phyloP scores from a whole-genome alignment of 2,797 vertebrate genomes.

The Peromyscus attwateri region DNA sequence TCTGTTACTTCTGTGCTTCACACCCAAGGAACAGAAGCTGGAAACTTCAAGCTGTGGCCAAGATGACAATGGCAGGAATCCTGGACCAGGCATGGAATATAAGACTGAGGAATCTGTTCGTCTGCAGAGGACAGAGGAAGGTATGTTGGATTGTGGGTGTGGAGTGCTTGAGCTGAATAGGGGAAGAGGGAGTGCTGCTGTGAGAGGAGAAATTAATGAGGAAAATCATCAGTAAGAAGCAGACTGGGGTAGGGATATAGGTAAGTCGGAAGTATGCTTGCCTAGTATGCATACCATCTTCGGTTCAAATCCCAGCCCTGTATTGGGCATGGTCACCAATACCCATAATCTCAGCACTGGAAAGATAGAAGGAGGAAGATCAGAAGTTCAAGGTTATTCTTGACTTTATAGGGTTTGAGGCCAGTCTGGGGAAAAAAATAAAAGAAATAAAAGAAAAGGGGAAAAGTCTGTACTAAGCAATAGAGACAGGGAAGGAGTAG shows the following conservation, averaged over 20 bases:
- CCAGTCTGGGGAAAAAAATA: neutral
- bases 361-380: neutral
- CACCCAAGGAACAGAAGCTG: neutral
- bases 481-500: neutral
- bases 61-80: neutral
- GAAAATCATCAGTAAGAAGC: neutral
- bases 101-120: neutral
- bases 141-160: too few species aligned
- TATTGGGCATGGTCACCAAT: neutral
- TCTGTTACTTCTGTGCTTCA: neutral
- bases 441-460: neutral
- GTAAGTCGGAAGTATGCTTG: neutral
- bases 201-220: neutral
- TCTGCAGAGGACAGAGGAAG: neutral
- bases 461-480: neutral
- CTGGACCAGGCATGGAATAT: neutral
- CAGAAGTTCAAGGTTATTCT: neutral
- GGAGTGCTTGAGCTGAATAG: neutral
- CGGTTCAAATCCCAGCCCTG: neutral
- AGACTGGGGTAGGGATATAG: neutral
- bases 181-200: fast-evolving
- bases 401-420: neutral
- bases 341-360: neutral
- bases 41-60: neutral
- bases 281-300: too few species aligned